Conservation (phyloP, 1,140 invertebrate species). For the Drosophila bifasciata region DNA sequence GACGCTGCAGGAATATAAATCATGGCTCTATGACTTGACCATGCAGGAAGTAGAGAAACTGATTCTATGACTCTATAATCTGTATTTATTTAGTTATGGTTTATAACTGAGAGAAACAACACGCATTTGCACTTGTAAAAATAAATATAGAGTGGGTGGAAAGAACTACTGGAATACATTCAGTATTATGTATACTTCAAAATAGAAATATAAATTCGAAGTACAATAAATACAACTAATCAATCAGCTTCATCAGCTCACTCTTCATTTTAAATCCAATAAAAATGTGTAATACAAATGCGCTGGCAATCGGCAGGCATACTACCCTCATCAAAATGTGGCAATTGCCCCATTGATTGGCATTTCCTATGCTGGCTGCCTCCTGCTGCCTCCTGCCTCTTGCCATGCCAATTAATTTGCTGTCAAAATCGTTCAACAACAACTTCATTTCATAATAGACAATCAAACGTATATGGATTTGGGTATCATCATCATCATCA, state of each 20-base stretch:
- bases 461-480: constrained; percentile 7
- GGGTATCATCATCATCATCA: background rate
- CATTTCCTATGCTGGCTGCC: constrained; percentile 25
- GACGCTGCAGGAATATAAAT: constrained; percentile 20
- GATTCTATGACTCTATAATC: background rate
- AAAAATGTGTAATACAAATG: too few species aligned
- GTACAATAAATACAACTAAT: too few species aligned
- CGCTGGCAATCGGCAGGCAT: too few species aligned
- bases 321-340: constrained; percentile 22
- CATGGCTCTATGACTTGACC: constrained; percentile 11
- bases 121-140: too few species aligned
- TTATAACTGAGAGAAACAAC: too few species aligned
- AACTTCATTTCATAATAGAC: constrained; percentile 15
- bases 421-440: constrained; percentile 19
- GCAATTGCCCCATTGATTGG: constrained; percentile 38
- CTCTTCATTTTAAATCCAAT: too few species aligned
- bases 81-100: background rate
- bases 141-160: too few species aligned
- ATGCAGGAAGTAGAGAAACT: constrained; percentile 37
- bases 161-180: too few species aligned
- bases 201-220: too few species aligned
- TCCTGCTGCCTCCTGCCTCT: background rate
- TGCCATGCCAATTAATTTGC: constrained; percentile 19
- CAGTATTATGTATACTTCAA: too few species aligned
- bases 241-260: too few species aligned